Percentiles rank a stretch among this genome's conserved stretches.
Evolutionary conservation across 2,113 vertebrate genomes (phyloP).

Genomic region (Chamaetylas fuelleborni): DNA sequence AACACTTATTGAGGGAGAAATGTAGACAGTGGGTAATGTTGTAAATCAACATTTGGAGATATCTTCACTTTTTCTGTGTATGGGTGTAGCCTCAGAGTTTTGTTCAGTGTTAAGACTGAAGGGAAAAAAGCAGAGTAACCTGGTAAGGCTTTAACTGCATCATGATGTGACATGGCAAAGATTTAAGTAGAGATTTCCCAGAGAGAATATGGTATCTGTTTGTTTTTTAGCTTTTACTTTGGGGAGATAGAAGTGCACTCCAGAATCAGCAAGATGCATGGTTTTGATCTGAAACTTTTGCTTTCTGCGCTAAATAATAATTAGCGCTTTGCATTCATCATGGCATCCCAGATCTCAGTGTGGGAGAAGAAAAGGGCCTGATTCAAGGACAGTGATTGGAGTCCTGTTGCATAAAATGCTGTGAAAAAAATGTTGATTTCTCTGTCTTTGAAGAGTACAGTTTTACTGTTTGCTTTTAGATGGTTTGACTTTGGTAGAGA

Average conservation of each 20-base stretch:
- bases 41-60: background rate
- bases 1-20: background rate
- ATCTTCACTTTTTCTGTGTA: background rate
- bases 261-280: background rate
- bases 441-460: background rate
- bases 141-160: background rate
- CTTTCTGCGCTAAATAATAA: background rate
- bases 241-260: background rate
- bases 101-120: background rate
- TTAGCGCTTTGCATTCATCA: background rate
- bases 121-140: background rate
- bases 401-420: background rate
- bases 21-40: background rate
- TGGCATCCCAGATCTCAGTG: background rate
- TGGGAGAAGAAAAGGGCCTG: background rate
- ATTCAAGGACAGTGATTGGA: background rate
- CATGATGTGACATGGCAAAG: background rate
- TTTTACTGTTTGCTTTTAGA: background rate
- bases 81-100: background rate
- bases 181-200: background rate
- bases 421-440: background rate
- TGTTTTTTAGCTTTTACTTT: background rate
- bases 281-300: background rate
- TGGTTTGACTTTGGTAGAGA: background rate
- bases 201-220: fast-evolving